A percentile compares a stretch with the other conserved stretches of the same genome.
Conservation (phyloP, 2,888 invertebrate species). For the Zygogramma bicolorata region DNA sequence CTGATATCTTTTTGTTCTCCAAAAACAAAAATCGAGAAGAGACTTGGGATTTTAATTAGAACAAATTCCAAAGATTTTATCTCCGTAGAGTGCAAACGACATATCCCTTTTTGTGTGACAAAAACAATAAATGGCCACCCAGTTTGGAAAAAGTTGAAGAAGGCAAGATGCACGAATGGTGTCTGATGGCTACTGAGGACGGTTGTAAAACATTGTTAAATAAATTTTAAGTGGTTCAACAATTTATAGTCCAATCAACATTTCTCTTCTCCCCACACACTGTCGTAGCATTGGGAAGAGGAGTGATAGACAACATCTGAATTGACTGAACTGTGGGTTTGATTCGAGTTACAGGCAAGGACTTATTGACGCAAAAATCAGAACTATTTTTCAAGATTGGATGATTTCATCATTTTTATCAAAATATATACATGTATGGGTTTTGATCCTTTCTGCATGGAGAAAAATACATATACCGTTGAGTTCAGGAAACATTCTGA, state of each 20-base stretch:
- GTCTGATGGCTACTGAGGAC: conserved; percentile 45
- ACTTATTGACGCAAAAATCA: no score
- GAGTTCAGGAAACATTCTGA: no score
- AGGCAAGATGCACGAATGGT: conserved; percentile 47
- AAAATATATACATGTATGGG: no score
- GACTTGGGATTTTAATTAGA: conserved; percentile 44
- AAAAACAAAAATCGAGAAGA: conserved; percentile 15
- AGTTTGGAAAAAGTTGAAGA: conserved; percentile 50
- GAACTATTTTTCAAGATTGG: no score
- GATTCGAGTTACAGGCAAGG: no score
- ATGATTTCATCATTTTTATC: no score
- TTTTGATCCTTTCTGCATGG: no score
- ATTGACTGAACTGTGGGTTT: no score
- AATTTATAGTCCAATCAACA: conserved; percentile 62
- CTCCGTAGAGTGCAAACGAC: conserved; percentile 34
- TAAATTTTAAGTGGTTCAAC: conserved; percentile 53
- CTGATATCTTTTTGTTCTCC: conserved; percentile 4
- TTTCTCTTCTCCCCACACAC: conserved; percentile 51
- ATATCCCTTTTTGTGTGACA: conserved; percentile 50
- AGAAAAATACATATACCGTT: no score
- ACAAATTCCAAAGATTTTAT: conserved; percentile 41
- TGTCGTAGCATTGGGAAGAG: conserved; percentile 14
- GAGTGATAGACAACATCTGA: background rate
- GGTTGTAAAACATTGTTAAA: conserved; percentile 57
- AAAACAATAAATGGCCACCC: conserved; percentile 57